Percentiles rank a stretch among this genome's conserved stretches.
Evolutionary conservation across 2,888 invertebrate genomes (phyloP).

Genomic region (Hedychridium roseum): DNA sequence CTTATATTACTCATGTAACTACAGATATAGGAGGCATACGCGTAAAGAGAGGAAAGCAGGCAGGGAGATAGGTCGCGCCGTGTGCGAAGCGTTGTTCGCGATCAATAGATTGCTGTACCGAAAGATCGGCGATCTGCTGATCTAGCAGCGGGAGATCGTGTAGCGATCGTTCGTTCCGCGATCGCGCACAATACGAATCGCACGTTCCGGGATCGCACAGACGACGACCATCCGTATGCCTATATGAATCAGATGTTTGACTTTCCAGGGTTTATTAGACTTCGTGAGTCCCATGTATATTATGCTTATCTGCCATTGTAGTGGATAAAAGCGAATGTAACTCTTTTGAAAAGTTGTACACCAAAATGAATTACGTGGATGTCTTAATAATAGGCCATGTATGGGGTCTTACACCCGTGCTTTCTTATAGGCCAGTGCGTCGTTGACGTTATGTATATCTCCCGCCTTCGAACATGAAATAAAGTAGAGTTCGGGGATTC

Average conservation of each 20-base stretch:
- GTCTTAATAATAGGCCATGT: too few species aligned
- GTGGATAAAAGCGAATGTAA: too few species aligned
- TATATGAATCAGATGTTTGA: slow-evolving; percentile 48
- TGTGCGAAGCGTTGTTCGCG: slow-evolving; percentile 52
- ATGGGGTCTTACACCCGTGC: too few species aligned
- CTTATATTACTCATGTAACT: too few species aligned
- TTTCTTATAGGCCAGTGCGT: too few species aligned
- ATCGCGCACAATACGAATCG: slow-evolving; percentile 49
- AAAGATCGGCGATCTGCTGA: slow-evolving; percentile 52
- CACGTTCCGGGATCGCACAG: slow-evolving; percentile 51
- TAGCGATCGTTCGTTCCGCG: slow-evolving; percentile 58
- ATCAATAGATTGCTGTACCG: slow-evolving; percentile 58
- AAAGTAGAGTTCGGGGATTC: slow-evolving; percentile 35
- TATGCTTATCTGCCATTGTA: too few species aligned
- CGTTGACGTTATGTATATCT: neutral
- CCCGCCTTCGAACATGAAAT: slow-evolving; percentile 32
- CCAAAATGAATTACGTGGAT: too few species aligned
- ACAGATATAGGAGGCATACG: slow-evolving; percentile 42
- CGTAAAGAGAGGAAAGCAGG: slow-evolving; percentile 18
- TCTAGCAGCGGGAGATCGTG: slow-evolving; percentile 60
- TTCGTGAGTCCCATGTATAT: too few species aligned
- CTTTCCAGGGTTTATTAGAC: too few species aligned
- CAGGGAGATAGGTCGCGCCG: slow-evolving; percentile 28
- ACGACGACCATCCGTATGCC: slow-evolving; percentile 43
- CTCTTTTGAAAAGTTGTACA: too few species aligned